Conservation (phyloP, 2,888 invertebrate genomes). For the Parthenolecanium corni region DNA sequence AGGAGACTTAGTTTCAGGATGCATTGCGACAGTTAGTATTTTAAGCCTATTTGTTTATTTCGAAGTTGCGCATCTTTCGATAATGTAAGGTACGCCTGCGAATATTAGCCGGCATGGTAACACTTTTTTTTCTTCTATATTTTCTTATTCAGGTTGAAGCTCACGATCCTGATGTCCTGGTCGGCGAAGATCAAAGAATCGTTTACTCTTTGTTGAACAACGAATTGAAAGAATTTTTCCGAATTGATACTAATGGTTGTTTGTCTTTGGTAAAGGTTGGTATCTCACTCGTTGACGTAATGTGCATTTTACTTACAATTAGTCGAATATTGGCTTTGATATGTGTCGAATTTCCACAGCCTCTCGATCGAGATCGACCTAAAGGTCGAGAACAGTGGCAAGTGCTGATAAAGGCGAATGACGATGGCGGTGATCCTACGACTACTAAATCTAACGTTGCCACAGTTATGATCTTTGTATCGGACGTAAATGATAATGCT, state of each 20-base stretch:
- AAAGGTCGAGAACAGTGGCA: constrained; percentile 71
- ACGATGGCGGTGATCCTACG: constrained; percentile 49
- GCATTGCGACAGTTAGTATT: constrained; percentile 51
- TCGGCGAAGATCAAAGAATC: constrained; percentile 61
- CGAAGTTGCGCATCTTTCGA: not conserved
- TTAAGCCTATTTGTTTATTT: too few relatives aligned
- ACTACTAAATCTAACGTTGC: constrained; percentile 45
- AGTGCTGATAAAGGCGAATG: constrained; percentile 54
- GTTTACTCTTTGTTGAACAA: constrained; percentile 61
- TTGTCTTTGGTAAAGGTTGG: constrained; percentile 50
- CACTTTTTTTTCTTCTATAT: too few relatives aligned
- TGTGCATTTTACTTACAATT: too few relatives aligned
- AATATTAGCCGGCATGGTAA: not conserved
- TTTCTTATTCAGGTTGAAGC: constrained; percentile 47
- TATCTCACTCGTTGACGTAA: not conserved
- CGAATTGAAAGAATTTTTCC: constrained; percentile 57
- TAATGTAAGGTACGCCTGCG: not conserved
- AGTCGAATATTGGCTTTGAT: not conserved
- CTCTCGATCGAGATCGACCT: constrained; percentile 80
- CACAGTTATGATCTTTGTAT: constrained; percentile 51
- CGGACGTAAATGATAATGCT: constrained; percentile 88
- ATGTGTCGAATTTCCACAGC: constrained; percentile 39
- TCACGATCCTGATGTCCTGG: constrained; percentile 79
- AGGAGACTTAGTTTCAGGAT: constrained; percentile 56
- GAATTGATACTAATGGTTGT: constrained; percentile 64